A percentile compares a stretch with the other conserved stretches of the same genome.
These are phyloP conservation scores for Lamellibrachia columna DNA, from an alignment of 2,888 invertebrate species.

Conservation along the genomic window DNA sequence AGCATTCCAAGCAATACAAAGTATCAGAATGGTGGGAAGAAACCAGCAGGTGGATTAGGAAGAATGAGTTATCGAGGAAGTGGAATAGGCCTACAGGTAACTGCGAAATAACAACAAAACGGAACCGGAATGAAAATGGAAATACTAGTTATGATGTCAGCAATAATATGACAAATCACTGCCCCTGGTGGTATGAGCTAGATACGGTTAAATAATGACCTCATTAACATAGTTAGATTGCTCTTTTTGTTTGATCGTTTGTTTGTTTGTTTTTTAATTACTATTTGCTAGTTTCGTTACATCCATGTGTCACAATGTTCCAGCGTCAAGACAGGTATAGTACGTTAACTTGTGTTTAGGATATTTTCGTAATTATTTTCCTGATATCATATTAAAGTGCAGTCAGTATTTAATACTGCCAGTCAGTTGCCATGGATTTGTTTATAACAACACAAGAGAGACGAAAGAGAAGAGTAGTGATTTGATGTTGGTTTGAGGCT, in stretches of 20 bases:
- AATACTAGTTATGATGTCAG: not conserved
- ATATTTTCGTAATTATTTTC: not conserved
- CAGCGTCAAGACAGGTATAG: not conserved
- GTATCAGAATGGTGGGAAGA: not conserved
- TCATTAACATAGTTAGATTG: not conserved
- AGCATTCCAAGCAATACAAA: not conserved
- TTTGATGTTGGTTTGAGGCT: too few relatives aligned
- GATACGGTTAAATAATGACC: not conserved
- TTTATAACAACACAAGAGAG: not conserved
- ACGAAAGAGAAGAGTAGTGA: not conserved
- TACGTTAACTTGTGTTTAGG: not conserved
- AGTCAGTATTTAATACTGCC: not conserved
- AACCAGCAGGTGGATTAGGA: not conserved
- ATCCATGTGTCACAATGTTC: not conserved
- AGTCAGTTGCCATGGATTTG: not conserved
- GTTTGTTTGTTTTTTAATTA: not conserved
- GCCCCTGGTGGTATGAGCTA: not conserved
- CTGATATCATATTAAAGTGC: not conserved
- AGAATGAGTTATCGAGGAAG: too few relatives aligned
- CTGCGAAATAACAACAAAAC: too few relatives aligned
- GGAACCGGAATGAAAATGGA: too few relatives aligned
- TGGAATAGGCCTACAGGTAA: too few relatives aligned
- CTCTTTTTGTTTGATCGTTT: not conserved
- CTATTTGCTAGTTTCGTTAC: not conserved
- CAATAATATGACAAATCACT: not conserved